Percentiles rank a stretch among this genome's conserved stretches.
Conservation (phyloP, 2,888 invertebrate genomes). For the Silvanus unidentatus region DNA sequence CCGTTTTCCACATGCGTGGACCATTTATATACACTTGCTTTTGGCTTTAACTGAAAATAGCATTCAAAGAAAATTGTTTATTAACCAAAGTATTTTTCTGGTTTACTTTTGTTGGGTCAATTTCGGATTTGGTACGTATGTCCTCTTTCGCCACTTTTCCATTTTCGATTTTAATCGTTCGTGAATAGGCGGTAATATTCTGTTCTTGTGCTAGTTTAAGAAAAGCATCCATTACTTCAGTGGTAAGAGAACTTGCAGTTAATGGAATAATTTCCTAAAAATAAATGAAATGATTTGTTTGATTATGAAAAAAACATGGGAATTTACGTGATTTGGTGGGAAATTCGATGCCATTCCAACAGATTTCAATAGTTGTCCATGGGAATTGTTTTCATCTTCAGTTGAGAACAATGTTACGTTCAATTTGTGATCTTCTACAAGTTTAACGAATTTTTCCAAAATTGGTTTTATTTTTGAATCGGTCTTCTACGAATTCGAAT, state of each 20-base stretch:
- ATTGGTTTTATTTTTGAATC: neutral
- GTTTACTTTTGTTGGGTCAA: too few species aligned
- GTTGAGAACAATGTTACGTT: neutral
- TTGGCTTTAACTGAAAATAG: too few species aligned
- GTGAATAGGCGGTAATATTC: neutral
- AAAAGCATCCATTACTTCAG: too few species aligned
- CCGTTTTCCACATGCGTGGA: neutral
- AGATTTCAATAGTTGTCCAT: neutral
- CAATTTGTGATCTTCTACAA: slow-evolving; percentile 1
- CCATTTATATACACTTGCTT: too few species aligned
- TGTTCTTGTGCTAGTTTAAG: neutral
- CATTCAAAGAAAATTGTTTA: too few species aligned
- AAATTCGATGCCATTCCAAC: neutral
- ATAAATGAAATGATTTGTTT: too few species aligned
- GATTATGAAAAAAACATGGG: too few species aligned
- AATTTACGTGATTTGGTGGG: neutral
- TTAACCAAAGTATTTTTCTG: too few species aligned
- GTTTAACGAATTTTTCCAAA: slow-evolving; percentile 1
- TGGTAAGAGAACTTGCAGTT: too few species aligned
- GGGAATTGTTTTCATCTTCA: neutral
- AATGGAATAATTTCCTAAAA: too few species aligned
- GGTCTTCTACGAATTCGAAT: too few species aligned
- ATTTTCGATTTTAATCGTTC: neutral
- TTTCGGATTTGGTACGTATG: too few species aligned
- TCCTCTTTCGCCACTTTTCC: neutral